phyloP scores from a whole-genome alignment of 2,113 vertebrate genomes.

The Turnix velox region DNA sequence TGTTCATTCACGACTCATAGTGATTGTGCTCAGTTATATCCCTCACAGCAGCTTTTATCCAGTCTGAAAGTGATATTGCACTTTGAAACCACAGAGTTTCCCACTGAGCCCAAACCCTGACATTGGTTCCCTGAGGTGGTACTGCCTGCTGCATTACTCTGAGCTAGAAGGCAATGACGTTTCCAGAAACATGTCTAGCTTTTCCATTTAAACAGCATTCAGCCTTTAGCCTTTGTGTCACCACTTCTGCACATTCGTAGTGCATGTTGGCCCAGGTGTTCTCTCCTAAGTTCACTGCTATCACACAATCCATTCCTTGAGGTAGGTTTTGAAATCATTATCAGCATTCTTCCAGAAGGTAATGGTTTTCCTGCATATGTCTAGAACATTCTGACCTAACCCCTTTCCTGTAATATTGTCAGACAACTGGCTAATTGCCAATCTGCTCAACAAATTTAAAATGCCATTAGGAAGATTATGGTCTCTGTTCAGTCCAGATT shows the following conservation, averaged over 20 bases:
- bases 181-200: not conserved
- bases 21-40: not conserved
- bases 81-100: not conserved
- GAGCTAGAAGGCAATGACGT: not conserved
- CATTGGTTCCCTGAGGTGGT: not conserved
- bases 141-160: not conserved
- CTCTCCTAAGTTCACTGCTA: not conserved
- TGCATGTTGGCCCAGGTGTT: not conserved
- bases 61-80: not conserved
- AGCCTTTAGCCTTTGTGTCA: not conserved
- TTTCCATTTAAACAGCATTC: not conserved
- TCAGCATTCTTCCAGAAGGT: not conserved
- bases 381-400: slow-evolving; percentile 36
- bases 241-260: not conserved
- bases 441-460: not conserved
- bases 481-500: not conserved
- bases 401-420: not conserved
- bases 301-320: not conserved
- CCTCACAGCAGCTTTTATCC: not conserved
- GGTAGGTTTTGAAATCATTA: not conserved
- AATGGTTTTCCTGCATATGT: not conserved
- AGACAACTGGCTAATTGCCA: slow-evolving; percentile 5
- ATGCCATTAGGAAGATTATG: not conserved
- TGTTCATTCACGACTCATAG: not conserved
- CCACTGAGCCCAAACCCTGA: not conserved